Evolutionary conservation across 2,888 invertebrate species (phyloP).

Genomic region (Agriopis leucophaearia): DNA sequence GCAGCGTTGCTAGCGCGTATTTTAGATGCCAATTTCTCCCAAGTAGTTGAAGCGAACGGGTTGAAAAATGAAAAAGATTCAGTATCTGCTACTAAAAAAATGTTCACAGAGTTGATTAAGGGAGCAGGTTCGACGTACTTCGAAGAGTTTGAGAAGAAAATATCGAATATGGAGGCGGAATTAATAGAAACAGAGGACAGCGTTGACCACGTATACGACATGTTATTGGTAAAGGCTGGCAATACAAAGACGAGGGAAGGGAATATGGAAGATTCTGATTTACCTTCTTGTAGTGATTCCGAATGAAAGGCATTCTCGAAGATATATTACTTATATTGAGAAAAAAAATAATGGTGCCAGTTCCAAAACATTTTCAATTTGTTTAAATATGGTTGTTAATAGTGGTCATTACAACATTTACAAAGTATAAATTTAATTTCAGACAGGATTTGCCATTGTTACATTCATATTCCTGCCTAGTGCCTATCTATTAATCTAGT

Average conservation of each 20-base stretch:
- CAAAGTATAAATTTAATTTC: too few relatives aligned
- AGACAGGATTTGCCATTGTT: too few relatives aligned
- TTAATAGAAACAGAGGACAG: conserved; percentile 39
- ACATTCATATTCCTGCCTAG: too few relatives aligned
- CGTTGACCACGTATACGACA: conserved; percentile 48
- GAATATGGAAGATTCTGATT: conserved; percentile 36
- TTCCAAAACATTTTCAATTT: too few relatives aligned
- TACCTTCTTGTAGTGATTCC: conserved; percentile 46
- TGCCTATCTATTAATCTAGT: too few relatives aligned
- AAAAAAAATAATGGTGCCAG: too few relatives aligned
- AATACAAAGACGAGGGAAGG: not conserved
- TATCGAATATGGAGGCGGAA: not conserved
- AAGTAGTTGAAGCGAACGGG: not conserved
- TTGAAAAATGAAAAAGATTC: not conserved
- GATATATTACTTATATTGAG: not conserved
- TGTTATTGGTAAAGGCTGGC: conserved; percentile 27
- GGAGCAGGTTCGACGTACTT: conserved; percentile 1
- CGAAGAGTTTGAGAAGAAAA: conserved; percentile 20
- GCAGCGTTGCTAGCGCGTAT: conserved; percentile 20
- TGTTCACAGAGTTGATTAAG: conserved; percentile 7
- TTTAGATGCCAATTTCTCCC: not conserved
- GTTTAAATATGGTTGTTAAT: too few relatives aligned
- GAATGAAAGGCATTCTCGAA: conserved; percentile 26
- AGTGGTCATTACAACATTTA: too few relatives aligned
- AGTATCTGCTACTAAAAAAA: not conserved